Evolutionary conservation across 2,888 invertebrate species (phyloP), one percentile per base, ranked within the genome.

Genomic region (Lasioglossum leucozonium): DNA sequence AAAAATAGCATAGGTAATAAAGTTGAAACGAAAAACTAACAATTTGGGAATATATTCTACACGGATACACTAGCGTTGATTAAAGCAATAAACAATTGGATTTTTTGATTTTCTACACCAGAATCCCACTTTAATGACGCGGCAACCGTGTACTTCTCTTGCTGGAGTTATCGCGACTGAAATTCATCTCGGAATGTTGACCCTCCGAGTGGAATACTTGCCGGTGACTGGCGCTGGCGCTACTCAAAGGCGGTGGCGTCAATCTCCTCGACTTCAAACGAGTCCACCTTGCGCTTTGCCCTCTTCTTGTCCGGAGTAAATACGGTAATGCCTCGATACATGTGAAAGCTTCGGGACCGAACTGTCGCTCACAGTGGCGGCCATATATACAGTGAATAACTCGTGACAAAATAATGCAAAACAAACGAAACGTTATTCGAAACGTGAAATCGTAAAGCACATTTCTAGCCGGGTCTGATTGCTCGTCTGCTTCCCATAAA

Each of bases 181-280:
- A 91, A 89, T 91, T 91, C 79, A 85, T 88, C 75, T 80, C 88
- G 90, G 91, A 91, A 90, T 91, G 91, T 91, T 89, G 91, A 91
- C 88, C 89, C 86, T 87, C 74, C 87, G 77, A 87, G 83, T 81
- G 85, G 87, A 82, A 84, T 85, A 77, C 75, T 76, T 74, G 81
- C 51, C 77, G 82, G 44, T 76, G 82, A 81, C 84, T 85, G 89
- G 80, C 84, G 82, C 79, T 87, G 88, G 86, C 89, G 85, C 87
- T 84, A 79, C 79, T 79, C 83, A 80, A 78, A 87, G 89, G 89
- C 88, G 86, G 88, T 91, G 90, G 89, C 90, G 90, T 91, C 90
- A 85, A 90, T 89, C 90, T 89, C 4, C 81, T 77, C 47, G 77
- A 84, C 78, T 74, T 81, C 82, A 65, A 79, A 82, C 85, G 75